These are phyloP conservation scores for Tarsius wallacei DNA, from an alignment of 2,797 vertebrate species.

Conservation along the genomic window DNA sequence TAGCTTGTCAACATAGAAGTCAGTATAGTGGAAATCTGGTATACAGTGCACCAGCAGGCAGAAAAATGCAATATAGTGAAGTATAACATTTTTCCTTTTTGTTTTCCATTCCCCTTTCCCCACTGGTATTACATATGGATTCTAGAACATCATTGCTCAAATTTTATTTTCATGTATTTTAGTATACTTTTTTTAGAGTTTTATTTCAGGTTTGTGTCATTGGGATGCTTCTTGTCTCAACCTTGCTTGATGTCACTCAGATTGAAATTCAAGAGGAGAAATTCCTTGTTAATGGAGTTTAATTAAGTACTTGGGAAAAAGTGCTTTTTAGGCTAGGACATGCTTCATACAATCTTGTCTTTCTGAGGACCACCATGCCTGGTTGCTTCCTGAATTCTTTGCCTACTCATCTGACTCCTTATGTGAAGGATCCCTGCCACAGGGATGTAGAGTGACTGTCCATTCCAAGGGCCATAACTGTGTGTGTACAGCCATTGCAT, in stretches of 20 bases:
- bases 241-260: neutral
- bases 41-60: neutral
- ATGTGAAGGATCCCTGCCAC: neutral
- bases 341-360: neutral
- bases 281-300: neutral
- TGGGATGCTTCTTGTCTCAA: neutral
- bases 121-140: neutral
- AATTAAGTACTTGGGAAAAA: slow-evolving; percentile 1
- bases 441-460: neutral
- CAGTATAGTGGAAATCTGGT: slow-evolving; percentile 1
- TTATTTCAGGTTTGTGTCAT: neutral
- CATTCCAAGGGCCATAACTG: neutral
- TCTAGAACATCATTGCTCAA: neutral
- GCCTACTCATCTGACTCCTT: neutral
- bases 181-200: neutral
- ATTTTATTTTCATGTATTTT: slow-evolving; percentile 49
- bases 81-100: neutral
- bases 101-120: neutral
- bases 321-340: neutral
- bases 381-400: slow-evolving; percentile 43
- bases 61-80: neutral
- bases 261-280: slow-evolving; percentile 21
- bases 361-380: neutral
- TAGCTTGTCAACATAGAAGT: slow-evolving; percentile 55
- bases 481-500: neutral